Evolutionary conservation across 2,113 vertebrate species (phyloP), one percentile per base, ranked within the genome.

Genomic region (Aramus guarauna): DNA sequence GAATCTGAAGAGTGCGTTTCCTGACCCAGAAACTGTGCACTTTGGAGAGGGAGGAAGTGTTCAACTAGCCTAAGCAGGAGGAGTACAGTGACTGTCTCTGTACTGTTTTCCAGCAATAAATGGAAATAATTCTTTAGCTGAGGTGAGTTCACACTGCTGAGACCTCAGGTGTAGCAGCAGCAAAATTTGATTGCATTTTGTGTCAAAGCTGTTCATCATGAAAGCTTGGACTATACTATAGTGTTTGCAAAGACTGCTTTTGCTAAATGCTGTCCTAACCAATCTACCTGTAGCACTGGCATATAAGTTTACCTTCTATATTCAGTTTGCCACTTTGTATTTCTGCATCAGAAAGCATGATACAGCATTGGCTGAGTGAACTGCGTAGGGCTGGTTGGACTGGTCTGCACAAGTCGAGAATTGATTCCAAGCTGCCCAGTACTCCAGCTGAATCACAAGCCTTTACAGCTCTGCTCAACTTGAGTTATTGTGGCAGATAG

Each of bases 1-100:
- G 89, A 94, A 89, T 73, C 64, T 87, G 56, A 84, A 88, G 84
- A 87, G 69, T 14, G 18, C 34, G 37, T 92, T 96, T 96, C 80
- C 93, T 96, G 62, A 88, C 34, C 9, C 19, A 69, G 21, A 48
- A 30, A 29, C 36, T 8, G 3, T 50, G 55, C 52, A 19, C 56
- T 77, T 84, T 74, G 63, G 34, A 83, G 71, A 87, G 43, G 29
- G 73, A 91, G 22, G 60, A 94, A 85, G 32, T 32, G 52, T 87
- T 91, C 43, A n/a, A 6, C 37, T 88, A 82, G 16, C 43, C 39
- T 72, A 55, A 71, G 47, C 22, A 77, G 37, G 23, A 88, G 62
- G 11, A 75, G 47, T 67, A 52, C 15, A 20, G 41, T 76, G 55
- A 71, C 39, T 69, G 21, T 85, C 39, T 85, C 41, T 24, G 7